Evolutionary conservation across 2,888 invertebrate species (phyloP), one percentile per base, ranked within the genome.

Genomic region (Myopa tessellatipennis): DNA sequence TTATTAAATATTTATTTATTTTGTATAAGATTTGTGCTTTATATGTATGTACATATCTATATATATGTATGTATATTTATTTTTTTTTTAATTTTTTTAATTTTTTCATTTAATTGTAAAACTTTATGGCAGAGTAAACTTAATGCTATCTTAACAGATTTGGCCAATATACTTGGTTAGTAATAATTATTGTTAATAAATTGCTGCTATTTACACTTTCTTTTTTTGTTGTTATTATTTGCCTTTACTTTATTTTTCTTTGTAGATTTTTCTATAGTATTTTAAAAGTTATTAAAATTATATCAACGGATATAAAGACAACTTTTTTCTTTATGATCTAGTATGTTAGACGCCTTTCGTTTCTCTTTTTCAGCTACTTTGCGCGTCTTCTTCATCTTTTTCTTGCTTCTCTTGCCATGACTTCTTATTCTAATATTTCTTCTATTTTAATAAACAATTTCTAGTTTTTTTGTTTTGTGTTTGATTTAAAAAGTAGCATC

Each of bases 91-190:
- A 6, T 34, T 26, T n/a, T 63, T 45, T 8, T 55, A 74, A 36
- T 77, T 74, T 76, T 77, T 58, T 75, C 65, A 76, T 69, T 60
- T 68, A 76, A 60, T 76, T 78, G 76, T 77, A 79, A 79, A 80
- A 61, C 58, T 75, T 77, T 79, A 80, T 80, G 81, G 80, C 81
- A 80, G 76, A 81, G 77, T 80, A 67, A 80, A 80, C 80, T 81
- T 81, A 80, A 79, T 77, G 76, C 80, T 82, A 80, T 34, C 61
- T 74, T 79, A 78, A 77, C 78, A 68, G 10, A 72, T 72, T 58
- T 60, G 60, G 18, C 61, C 60, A 61, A 45, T 63, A 18, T 55
- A 40, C 26, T 55, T 63, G 7, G 38, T 68, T 68, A 40, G 40
- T 40, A 52, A 68, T 26, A 75, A 58, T 75, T 68, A 18, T 40